These are phyloP conservation scores for Chromis chromis DNA, from an alignment of 2,797 vertebrate species.

Conservation along the genomic window DNA sequence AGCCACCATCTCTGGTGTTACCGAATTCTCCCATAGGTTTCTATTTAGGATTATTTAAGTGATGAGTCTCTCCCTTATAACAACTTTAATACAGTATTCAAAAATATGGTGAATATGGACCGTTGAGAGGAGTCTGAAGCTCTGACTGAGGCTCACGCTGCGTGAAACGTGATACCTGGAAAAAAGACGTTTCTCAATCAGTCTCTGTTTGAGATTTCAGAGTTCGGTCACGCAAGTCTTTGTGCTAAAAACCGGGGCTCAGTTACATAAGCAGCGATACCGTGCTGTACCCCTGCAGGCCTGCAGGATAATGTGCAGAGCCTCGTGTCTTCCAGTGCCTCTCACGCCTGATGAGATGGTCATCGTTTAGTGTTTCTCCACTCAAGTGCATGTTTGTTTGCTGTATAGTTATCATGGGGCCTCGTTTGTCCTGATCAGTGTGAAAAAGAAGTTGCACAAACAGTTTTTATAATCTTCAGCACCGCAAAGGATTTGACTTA, in stretches of 20 bases:
- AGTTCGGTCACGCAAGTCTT: slow-evolving; percentile 74
- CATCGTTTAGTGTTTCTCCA: slow-evolving; percentile 40
- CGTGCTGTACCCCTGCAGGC: not conserved
- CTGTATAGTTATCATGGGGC: slow-evolving; percentile 11
- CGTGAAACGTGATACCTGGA: slow-evolving; percentile 45
- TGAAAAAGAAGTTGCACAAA: not conserved
- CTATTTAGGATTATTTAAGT: too few relatives aligned
- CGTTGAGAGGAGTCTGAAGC: not conserved
- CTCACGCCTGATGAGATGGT: slow-evolving; percentile 54
- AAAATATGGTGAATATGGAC: too few relatives aligned
- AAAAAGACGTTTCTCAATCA: slow-evolving; percentile 25
- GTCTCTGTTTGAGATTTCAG: slow-evolving; percentile 53
- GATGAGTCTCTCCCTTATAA: too few relatives aligned
- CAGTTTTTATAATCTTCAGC: not conserved
- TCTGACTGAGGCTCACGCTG: slow-evolving; percentile 12
- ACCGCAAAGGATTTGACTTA: not conserved
- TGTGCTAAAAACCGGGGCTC: slow-evolving; percentile 49
- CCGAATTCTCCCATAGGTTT: too few relatives aligned
- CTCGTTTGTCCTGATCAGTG: slow-evolving; percentile 7
- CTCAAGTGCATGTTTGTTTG: slow-evolving; percentile 39
- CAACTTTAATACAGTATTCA: too few relatives aligned
- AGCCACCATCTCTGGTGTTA: too few relatives aligned
- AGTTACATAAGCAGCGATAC: slow-evolving; percentile 68
- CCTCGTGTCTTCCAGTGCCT: slow-evolving; percentile 45
- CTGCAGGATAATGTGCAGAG: slow-evolving; percentile 47